Evolutionary conservation across 2,113 vertebrate genomes (phyloP).

Genomic region (Pterocles gutturalis): DNA sequence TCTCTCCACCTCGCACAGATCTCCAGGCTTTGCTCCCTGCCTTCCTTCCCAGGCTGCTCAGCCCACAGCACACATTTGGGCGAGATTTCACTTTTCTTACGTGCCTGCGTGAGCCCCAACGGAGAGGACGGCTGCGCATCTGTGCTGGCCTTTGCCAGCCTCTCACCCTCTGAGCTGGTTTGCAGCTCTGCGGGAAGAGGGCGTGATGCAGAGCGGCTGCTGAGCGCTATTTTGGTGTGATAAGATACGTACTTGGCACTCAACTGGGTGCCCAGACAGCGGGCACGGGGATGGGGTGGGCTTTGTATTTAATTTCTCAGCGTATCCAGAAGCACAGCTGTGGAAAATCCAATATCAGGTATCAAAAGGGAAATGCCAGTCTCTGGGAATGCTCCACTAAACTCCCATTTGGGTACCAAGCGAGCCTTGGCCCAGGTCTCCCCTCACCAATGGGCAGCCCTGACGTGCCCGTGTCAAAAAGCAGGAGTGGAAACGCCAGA

Average conservation of each 20-base stretch:
- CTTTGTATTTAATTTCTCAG: neutral
- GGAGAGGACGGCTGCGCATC: neutral
- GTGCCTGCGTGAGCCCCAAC: fast-evolving
- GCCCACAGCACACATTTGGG: fast-evolving
- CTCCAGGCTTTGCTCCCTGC: neutral
- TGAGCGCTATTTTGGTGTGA: fast-evolving
- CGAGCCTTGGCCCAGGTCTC: neutral
- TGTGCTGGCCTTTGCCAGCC: neutral
- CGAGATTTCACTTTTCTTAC: neutral
- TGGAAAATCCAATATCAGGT: neutral
- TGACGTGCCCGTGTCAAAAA: fast-evolving
- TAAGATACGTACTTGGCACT: neutral
- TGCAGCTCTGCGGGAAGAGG: neutral
- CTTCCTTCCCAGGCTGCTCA: neutral
- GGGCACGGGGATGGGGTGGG: fast-evolving
- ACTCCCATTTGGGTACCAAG: fast-evolving
- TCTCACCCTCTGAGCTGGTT: neutral
- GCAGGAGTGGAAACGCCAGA: neutral
- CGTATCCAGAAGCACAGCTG: neutral
- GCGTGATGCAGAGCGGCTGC: neutral
- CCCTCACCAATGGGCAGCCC: fast-evolving
- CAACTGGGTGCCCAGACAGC: neutral
- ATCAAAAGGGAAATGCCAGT: neutral
- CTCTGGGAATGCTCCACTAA: neutral
- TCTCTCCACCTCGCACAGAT: neutral